Evolutionary conservation across 2,113 vertebrate species (phyloP).

Genomic region (Asarcornis scutulata): DNA sequence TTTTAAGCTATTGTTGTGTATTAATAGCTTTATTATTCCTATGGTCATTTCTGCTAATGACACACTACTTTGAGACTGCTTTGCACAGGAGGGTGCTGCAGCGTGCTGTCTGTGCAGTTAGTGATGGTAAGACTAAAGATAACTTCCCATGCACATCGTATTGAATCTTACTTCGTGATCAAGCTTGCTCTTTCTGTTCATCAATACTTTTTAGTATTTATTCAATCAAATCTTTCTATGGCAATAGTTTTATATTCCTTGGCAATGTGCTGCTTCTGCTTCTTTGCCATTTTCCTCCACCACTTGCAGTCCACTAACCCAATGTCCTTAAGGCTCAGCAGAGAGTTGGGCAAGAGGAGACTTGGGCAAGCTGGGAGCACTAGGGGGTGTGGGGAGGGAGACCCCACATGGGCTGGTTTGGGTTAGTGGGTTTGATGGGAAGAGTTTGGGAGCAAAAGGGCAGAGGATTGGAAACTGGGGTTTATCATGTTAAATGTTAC

Average conservation of each 20-base stretch:
- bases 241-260: not conserved
- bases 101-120: not conserved
- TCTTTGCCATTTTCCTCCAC: not conserved
- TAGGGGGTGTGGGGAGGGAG: not conserved
- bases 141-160: not conserved
- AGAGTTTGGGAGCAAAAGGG: not conserved
- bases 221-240: not conserved
- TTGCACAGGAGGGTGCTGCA: not conserved
- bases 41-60: not conserved
- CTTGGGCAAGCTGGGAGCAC: not conserved
- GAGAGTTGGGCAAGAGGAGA: not conserved
- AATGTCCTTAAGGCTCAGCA: not conserved
- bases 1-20: not conserved
- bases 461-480: not conserved
- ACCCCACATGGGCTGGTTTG: not conserved
- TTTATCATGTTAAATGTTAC: not conserved
- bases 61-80: not conserved
- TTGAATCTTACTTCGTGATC: not conserved
- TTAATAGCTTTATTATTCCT: not conserved
- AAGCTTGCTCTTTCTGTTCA: not conserved
- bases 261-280: not conserved
- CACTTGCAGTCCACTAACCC: not conserved
- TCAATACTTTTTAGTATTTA: too few species aligned
- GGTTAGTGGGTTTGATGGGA: not conserved
- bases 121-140: not conserved